Conservation (phyloP, 2,113 vertebrate species). For the Nansenia antarctica region DNA sequence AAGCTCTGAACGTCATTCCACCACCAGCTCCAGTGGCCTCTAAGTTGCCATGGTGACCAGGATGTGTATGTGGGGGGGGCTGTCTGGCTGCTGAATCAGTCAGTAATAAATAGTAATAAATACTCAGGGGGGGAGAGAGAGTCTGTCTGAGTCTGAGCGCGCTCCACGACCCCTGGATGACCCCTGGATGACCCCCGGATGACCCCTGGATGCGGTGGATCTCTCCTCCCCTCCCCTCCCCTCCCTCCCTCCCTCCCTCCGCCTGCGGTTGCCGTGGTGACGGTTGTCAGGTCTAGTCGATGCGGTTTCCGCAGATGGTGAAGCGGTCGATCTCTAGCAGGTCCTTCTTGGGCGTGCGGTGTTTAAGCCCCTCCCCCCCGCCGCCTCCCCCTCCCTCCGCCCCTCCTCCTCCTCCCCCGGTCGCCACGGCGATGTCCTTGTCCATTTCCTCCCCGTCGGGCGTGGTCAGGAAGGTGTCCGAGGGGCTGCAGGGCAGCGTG, state of each 20-base stretch:
- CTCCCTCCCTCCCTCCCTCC: slow-evolving; percentile 18
- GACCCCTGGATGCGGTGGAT: slow-evolving; percentile 9
- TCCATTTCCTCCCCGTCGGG: slow-evolving; percentile 90
- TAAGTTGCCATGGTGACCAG: too few relatives aligned
- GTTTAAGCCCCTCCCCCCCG: slow-evolving; percentile 82
- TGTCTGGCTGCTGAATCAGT: slow-evolving; percentile 51
- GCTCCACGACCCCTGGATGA: slow-evolving; percentile 47
- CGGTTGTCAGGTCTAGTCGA: slow-evolving; percentile 77
- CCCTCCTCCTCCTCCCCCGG: slow-evolving; percentile 79
- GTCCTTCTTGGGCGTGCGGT: slow-evolving; percentile 90
- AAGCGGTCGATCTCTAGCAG: slow-evolving; percentile 97
- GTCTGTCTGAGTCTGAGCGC: slow-evolving; percentile 43
- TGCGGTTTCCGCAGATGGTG: slow-evolving; percentile 97
- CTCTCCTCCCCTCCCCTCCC: slow-evolving; percentile 26
- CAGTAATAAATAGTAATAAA: slow-evolving; percentile 75
- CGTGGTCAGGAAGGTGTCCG: slow-evolving; percentile 92
- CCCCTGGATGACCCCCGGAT: slow-evolving; percentile 51
- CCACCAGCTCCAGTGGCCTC: too few relatives aligned
- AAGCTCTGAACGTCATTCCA: too few relatives aligned
- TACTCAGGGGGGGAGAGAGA: too few relatives aligned
- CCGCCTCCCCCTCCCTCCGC: slow-evolving; percentile 80
- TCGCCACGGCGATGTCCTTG: slow-evolving; percentile 68
- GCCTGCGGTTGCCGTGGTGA: background rate
- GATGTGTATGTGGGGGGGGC: too few relatives aligned
- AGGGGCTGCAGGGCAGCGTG: slow-evolving; percentile 85